Base-by-base conservation (phyloP, 1,140 invertebrate genomes). In the Aphelenchoides fujianensis region DNA sequence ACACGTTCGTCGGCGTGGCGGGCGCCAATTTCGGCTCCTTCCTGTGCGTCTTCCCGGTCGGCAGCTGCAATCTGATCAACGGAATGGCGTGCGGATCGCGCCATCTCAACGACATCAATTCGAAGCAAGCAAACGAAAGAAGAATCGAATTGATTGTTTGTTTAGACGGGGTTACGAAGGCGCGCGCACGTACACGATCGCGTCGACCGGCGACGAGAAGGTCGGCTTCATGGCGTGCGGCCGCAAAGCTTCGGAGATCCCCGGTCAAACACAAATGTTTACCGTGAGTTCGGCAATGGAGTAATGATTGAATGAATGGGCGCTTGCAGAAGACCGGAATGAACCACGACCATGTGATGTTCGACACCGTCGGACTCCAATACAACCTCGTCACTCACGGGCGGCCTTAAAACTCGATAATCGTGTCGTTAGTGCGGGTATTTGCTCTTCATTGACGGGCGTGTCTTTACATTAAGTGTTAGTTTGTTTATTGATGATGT, bases 1-100 rank as follows among this genome's bases (percentile, higher is more conserved):
- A 79, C 35, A 81, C 77, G 27, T 79, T 77, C 54, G 61, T 79
- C 48, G 77, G 72, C 3, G 78, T 79, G n/a, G 78, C 78, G 30
- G 78, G 78, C n/a, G 78, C 79, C 12, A 79, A 79, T 63, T 76
- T 53, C 31, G 78, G 78, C 16, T 79, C 68, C 9, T 67, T 68
- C 54, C 69, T 82, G 16, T 79, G 79, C 41, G 59, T 81, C 16
- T 41, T 78, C 41, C 76, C 76, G 1, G 48, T 80, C 61, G 76
- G 76, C 12, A 80, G 78, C 34, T 78, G 78, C 54, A 78, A 78
- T 66, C 35, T 76, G 52, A 68, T 59, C 27, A 78, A 78, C n/a
- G 76, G 76, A 71, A 76, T 78, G 78, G 61, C 34, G 23, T 78
- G 76, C 37, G 74, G 68, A 0, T 78, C 76, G 12, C 16, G 53